These are phyloP conservation scores for Phrynocephalus forsythii DNA, from an alignment of 2,797 vertebrate genomes.

Conservation along the genomic window DNA sequence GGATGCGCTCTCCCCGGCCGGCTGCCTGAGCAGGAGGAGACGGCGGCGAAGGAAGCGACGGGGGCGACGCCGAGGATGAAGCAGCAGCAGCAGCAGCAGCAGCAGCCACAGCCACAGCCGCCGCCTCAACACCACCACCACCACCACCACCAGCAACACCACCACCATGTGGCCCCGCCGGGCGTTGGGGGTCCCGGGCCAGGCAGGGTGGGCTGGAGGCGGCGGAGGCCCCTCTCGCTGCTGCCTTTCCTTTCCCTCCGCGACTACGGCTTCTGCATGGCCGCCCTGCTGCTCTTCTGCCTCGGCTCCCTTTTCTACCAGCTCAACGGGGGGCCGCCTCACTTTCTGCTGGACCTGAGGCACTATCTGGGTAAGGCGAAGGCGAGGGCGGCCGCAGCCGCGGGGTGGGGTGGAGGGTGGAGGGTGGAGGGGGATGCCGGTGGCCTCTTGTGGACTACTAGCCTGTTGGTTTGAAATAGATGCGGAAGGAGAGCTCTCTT, in stretches of 20 bases:
- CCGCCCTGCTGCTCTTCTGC: constrained; percentile 91
- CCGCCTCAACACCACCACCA: constrained; percentile 65
- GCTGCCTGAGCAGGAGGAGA: constrained; percentile 80
- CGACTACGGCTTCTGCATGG: constrained; percentile 94
- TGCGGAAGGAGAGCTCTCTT: not conserved
- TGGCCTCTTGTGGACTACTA: not conserved
- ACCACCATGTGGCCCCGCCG: constrained; percentile 77
- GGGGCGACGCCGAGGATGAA: constrained; percentile 78
- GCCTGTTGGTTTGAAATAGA: not conserved
- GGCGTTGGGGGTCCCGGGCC: constrained; percentile 59
- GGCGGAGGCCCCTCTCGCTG: constrained; percentile 78
- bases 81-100: constrained; percentile 84
- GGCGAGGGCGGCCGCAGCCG: not conserved
- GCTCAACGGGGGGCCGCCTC: constrained; percentile 93
- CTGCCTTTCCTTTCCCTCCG: constrained; percentile 87
- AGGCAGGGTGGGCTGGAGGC: constrained; percentile 72
- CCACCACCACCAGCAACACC: constrained; percentile 36
- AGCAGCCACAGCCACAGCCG: not conserved
- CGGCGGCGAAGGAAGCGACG: constrained; percentile 75
- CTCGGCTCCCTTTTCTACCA: constrained; percentile 93
- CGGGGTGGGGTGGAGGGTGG: too few species aligned
- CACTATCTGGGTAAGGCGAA: constrained; percentile 92
- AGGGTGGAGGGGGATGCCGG: not conserved
- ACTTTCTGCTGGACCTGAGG: constrained; percentile 91
- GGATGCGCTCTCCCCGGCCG: constrained; percentile 82